phyloP scores from a whole-genome alignment of 2,113 vertebrate species.

The Colossoma macropomum region DNA sequence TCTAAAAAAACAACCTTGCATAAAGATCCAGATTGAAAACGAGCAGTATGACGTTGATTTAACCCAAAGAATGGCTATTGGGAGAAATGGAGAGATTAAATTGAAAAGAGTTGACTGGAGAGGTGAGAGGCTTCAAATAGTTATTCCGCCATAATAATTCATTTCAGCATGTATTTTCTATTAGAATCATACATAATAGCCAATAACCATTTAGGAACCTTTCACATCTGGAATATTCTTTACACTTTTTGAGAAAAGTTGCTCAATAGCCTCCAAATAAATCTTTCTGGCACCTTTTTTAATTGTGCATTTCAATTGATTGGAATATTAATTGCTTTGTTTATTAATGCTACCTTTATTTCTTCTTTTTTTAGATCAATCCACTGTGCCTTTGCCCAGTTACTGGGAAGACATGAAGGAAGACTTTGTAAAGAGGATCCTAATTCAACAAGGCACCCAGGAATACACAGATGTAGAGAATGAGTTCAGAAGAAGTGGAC shows the following conservation, averaged over 20 bases:
- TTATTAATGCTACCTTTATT: background rate
- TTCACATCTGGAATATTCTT: too few species aligned
- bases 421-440: constrained; percentile 54
- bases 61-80: constrained; percentile 22
- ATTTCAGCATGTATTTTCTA: background rate
- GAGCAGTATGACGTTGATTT: constrained; percentile 58
- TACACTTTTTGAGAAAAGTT: too few species aligned
- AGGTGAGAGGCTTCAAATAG: constrained; percentile 51
- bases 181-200: too few species aligned
- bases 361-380: background rate
- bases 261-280: too few species aligned
- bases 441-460: constrained; percentile 31
- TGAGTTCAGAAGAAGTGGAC: constrained; percentile 62
- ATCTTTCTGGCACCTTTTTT: too few species aligned
- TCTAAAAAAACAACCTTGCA: fast-evolving
- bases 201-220: too few species aligned
- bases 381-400: constrained; percentile 57
- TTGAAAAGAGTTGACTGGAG: constrained; percentile 56
- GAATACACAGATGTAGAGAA: constrained; percentile 72
- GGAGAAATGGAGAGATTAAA: constrained; percentile 50
- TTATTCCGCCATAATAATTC: background rate
- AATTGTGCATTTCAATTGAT: too few species aligned
- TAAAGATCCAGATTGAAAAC: constrained; percentile 69
- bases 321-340: background rate
- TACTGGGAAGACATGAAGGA: constrained; percentile 83